These are phyloP conservation scores for Drosophila basisetae DNA, from an alignment of 2,888 invertebrate genomes.

Conservation along the genomic window DNA sequence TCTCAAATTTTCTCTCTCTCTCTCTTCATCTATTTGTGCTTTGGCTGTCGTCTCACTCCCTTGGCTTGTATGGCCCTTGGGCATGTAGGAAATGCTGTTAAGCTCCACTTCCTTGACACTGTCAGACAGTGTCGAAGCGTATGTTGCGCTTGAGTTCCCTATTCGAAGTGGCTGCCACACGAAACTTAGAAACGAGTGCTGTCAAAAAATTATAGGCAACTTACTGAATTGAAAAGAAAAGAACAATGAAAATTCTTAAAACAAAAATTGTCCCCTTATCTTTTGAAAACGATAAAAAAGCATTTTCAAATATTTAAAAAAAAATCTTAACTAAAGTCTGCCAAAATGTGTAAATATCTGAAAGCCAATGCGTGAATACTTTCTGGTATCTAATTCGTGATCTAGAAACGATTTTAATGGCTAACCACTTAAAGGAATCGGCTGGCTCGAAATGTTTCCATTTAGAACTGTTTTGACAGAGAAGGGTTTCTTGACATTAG, in stretches of 20 bases:
- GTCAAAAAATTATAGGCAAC: neutral
- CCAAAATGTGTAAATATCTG: neutral
- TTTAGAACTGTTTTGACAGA: neutral
- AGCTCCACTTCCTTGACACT: conserved; percentile 58
- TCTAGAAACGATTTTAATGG: neutral
- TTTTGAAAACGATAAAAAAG: too few relatives aligned
- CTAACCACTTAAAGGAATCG: neutral
- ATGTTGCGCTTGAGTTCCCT: conserved; percentile 15
- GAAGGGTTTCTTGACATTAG: neutral
- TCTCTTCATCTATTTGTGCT: neutral
- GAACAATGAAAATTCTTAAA: neutral
- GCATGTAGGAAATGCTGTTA: conserved; percentile 58
- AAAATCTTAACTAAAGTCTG: rapidly evolving
- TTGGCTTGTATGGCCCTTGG: conserved; percentile 28
- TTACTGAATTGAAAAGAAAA: neutral
- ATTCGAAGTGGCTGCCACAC: conserved; percentile 2
- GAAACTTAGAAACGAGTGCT: neutral
- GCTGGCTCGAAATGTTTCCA: neutral
- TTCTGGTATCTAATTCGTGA: neutral
- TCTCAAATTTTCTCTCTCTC: neutral
- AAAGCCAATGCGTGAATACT: neutral
- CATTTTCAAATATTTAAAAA: neutral
- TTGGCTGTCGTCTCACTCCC: conserved; percentile 8
- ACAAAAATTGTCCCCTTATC: neutral
- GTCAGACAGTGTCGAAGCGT: conserved; percentile 46